phyloP scores from a whole-genome alignment of 1,140 invertebrate genomes.

The Mactra quadrangularis region DNA sequence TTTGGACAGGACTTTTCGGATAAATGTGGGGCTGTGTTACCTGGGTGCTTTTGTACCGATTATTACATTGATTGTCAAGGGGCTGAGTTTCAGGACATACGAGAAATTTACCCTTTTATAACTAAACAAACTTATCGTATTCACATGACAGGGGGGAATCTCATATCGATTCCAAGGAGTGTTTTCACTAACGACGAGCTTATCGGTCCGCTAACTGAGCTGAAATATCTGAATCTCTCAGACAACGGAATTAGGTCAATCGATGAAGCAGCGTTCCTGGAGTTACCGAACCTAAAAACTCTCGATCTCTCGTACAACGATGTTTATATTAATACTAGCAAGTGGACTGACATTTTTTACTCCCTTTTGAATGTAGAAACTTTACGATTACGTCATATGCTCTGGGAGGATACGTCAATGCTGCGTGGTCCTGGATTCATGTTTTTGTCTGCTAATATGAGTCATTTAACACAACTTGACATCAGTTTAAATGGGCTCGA shows the following conservation, averaged over 20 bases:
- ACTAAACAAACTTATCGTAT: slow-evolving; percentile 15
- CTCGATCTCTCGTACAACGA: slow-evolving; percentile 27
- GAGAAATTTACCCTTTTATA: slow-evolving; percentile 40
- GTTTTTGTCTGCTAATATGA: background rate
- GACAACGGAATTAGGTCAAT: slow-evolving; percentile 24
- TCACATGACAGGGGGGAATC: slow-evolving; percentile 5
- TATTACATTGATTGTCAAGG: slow-evolving; percentile 12
- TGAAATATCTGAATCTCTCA: slow-evolving; percentile 36
- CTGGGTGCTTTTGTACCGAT: slow-evolving; percentile 41
- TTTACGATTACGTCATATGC: background rate
- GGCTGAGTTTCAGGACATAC: slow-evolving; percentile 13
- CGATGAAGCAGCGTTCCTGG: background rate
- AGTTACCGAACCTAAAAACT: slow-evolving; percentile 16
- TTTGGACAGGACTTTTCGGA: background rate
- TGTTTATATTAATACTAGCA: background rate
- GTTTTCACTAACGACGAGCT: background rate
- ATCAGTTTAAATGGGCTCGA: slow-evolving; percentile 23
- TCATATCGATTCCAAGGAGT: slow-evolving; percentile 11
- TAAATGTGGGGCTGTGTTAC: background rate
- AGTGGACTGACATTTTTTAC: background rate
- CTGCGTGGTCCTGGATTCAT: slow-evolving; percentile 9
- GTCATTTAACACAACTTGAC: slow-evolving; percentile 8
- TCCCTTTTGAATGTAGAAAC: slow-evolving; percentile 13
- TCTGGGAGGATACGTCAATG: background rate
- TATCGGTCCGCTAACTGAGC: slow-evolving; percentile 6